Conservation (phyloP, 1,140 invertebrate genomes). For the Tetramorium parvispinum region DNA sequence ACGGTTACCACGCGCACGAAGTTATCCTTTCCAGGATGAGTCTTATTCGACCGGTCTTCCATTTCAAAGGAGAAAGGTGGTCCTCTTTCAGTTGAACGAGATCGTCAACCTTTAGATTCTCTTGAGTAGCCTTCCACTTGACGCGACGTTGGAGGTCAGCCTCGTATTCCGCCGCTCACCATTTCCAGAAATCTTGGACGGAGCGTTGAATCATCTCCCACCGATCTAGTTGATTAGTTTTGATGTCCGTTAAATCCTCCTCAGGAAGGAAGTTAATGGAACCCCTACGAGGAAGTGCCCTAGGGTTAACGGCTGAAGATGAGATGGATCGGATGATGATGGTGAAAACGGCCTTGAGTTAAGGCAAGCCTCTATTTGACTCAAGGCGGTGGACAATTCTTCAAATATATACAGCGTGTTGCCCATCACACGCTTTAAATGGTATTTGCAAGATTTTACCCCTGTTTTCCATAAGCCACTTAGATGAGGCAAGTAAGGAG, state of each 20-base stretch:
- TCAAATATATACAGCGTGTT: too few species aligned
- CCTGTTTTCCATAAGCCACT: not conserved
- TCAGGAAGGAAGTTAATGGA: not conserved
- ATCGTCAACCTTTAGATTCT: not conserved
- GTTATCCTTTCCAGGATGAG: too few species aligned
- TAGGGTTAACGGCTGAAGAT: not conserved
- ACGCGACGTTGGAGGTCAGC: not conserved
- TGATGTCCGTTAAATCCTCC: not conserved
- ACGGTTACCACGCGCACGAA: too few species aligned
- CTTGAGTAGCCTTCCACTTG: not conserved
- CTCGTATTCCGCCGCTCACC: not conserved
- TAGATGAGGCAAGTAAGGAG: not conserved
- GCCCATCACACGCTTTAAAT: not conserved
- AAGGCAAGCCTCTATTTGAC: too few species aligned
- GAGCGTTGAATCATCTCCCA: not conserved
- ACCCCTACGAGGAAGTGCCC: not conserved
- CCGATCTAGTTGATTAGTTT: not conserved
- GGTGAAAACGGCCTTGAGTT: not conserved
- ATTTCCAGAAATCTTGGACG: not conserved
- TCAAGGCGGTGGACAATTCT: too few species aligned
- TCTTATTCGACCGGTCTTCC: not conserved
- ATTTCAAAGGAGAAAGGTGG: not conserved
- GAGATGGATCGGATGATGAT: not conserved
- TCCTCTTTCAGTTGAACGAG: not conserved
- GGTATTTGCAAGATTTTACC: not conserved